Conservation (phyloP, 2,888 invertebrate species). For the Drosophila borealis region DNA sequence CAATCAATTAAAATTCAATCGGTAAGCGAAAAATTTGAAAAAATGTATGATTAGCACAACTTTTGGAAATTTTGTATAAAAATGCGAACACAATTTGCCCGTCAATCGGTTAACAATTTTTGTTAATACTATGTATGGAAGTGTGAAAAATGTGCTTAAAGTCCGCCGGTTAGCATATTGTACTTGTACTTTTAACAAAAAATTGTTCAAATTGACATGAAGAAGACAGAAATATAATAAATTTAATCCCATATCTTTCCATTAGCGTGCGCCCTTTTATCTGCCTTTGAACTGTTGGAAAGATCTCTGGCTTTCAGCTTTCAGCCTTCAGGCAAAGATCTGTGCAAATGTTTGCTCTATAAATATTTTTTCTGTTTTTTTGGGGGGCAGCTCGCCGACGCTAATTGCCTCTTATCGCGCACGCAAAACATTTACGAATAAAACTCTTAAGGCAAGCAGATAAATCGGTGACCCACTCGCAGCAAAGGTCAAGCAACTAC, state of each 20-base stretch:
- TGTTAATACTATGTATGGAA: too few relatives aligned
- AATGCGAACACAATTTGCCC: slow-evolving; percentile 3
- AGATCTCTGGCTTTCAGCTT: slow-evolving; percentile 5
- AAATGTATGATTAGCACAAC: slow-evolving; percentile 8
- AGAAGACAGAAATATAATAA: neutral
- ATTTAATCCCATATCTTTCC: slow-evolving; percentile 2
- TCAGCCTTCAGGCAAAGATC: slow-evolving; percentile 17
- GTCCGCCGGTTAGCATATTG: neutral
- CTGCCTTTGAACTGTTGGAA: slow-evolving; percentile 14
- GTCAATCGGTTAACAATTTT: slow-evolving; percentile 1
- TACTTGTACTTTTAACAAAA: too few relatives aligned
- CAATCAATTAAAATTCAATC: slow-evolving; percentile 42
- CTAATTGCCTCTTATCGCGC: slow-evolving; percentile 49
- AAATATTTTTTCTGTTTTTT: neutral
- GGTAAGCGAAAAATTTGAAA: neutral
- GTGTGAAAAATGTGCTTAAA: neutral
- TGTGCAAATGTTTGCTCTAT: slow-evolving; percentile 32
- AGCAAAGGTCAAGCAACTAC: neutral
- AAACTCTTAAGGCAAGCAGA: slow-evolving; percentile 27
- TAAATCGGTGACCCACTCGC: slow-evolving; percentile 33
- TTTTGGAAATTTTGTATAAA: slow-evolving; percentile 1
- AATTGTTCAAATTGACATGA: neutral
- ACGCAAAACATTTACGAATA: slow-evolving; percentile 15
- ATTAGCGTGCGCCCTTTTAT: slow-evolving; percentile 34
- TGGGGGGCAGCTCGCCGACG: slow-evolving; percentile 18